A percentile compares a stretch with the other conserved stretches of the same genome.
Evolutionary conservation across 2,797 vertebrate species (phyloP).

Genomic region (Dipus sagitta): DNA sequence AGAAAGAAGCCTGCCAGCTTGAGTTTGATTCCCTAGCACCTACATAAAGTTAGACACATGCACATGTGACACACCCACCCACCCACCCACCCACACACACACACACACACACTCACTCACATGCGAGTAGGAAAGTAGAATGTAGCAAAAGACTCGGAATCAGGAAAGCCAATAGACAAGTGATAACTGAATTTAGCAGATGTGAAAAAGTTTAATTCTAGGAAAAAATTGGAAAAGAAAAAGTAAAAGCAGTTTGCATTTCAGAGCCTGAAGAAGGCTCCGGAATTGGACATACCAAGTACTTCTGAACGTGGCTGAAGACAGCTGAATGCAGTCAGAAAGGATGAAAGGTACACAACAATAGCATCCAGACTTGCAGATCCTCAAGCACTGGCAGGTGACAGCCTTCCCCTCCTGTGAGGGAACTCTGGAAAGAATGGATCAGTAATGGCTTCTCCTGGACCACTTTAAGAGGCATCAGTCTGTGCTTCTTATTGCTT

Average conservation of each 20-base stretch:
- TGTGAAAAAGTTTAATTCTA: not conserved
- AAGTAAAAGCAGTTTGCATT: not conserved
- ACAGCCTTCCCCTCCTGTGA: fast-evolving
- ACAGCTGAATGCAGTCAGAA: fast-evolving
- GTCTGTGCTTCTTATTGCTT: not conserved
- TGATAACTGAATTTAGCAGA: conserved; percentile 11
- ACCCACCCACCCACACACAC: no score
- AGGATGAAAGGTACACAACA: not conserved
- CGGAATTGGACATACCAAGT: fast-evolving
- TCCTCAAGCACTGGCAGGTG: not conserved
- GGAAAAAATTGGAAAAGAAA: not conserved
- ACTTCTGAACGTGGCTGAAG: not conserved
- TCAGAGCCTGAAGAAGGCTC: not conserved
- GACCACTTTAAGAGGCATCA: not conserved
- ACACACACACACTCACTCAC: no score
- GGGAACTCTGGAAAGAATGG: not conserved
- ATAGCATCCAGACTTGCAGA: not conserved
- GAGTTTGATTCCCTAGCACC: no score
- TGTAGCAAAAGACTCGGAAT: not conserved
- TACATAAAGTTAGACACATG: no score
- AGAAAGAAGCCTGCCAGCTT: no score
- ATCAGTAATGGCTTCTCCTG: not conserved
- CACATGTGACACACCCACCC: no score
- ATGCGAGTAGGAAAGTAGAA: not conserved
- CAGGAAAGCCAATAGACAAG: conserved; percentile 3